Evolutionary conservation across 2,888 invertebrate genomes (phyloP), one percentile per base, ranked within the genome.

Genomic region (Stictocephala bisonia): DNA sequence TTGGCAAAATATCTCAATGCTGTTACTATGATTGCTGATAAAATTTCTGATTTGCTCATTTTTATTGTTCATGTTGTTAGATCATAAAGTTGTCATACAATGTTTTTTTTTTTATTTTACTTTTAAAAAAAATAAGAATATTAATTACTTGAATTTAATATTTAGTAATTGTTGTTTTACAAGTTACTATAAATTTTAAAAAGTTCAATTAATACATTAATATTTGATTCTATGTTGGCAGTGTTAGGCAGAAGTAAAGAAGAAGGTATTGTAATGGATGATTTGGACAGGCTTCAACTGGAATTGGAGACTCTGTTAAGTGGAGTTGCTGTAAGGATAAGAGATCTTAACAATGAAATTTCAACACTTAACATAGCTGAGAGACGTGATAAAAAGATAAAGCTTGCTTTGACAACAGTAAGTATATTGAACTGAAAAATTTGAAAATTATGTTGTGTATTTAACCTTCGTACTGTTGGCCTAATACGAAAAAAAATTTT

Each of bases 251-350:
- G 93, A 71, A 87, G 89, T 31, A 86, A 89, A 1, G 92, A 93
- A 73, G 94, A 94, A 80, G 90, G 90, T 2, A 89, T 96, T 74
- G 91, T 90, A 18, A 92, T 95, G 86, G 96, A 97, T 80, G 96
- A 97, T 82, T 85, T 97, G 58, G 96, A 97, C 83, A 88, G 90
- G 1, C 85, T 97, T 9, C 97, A 97, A 83, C 85, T 92, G 66
- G 97, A 97, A 83, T 84, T 97, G 66, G 97, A 97, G 84, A 91
- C 91, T 22, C 85, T 97, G 64, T 86, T 97, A 24, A 93, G 94
- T 0, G 92, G 92, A 66, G 93, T 93, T 68, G 94, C 94, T 0
- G 88, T 95, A 15, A 87, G 96, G 71, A 88, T 91, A 78, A 87
- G 94, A 78, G 89, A 91, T 74, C 87, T 97, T n/a, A 91, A 91